phyloP scores from a whole-genome alignment of 2,888 invertebrate species.

The Smittia aterrima region DNA sequence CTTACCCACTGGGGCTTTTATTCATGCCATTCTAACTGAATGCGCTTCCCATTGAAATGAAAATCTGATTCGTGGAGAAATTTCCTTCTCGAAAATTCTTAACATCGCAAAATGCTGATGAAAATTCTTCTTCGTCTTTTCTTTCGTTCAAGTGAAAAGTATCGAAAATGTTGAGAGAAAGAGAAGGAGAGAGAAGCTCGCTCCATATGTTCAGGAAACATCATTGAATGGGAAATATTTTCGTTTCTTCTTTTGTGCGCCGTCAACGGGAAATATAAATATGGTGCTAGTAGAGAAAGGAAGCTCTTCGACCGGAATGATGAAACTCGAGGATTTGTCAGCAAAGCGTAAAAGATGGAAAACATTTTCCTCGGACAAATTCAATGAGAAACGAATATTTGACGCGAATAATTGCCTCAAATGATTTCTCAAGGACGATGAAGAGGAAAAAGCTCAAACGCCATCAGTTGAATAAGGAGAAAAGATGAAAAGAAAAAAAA shows the following conservation, averaged over 20 bases:
- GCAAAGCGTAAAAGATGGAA: background rate
- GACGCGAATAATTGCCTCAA: background rate
- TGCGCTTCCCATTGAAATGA: too few relatives aligned
- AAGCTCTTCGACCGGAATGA: background rate
- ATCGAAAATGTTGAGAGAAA: too few relatives aligned
- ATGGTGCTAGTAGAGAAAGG: background rate
- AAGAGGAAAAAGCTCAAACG: background rate
- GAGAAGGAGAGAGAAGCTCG: background rate
- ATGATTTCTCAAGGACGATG: background rate
- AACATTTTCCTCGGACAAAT: background rate
- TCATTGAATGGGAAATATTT: background rate
- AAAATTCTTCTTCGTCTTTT: background rate
- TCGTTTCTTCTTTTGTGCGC: background rate
- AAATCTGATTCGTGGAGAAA: too few relatives aligned
- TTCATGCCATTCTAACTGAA: too few relatives aligned
- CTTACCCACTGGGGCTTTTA: too few relatives aligned
- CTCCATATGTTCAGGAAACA: background rate
- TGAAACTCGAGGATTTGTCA: background rate
- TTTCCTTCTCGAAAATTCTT: background rate
- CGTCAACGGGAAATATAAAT: background rate
- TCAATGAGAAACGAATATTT: too few relatives aligned
- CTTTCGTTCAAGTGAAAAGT: too few relatives aligned
- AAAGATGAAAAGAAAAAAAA: conserved; percentile 1
- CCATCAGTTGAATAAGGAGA: background rate
- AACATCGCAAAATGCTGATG: background rate